A percentile compares a stretch with the other conserved stretches of the same genome.
phyloP scores from a whole-genome alignment of 2,888 invertebrate species.

The Brachyptera putata region DNA sequence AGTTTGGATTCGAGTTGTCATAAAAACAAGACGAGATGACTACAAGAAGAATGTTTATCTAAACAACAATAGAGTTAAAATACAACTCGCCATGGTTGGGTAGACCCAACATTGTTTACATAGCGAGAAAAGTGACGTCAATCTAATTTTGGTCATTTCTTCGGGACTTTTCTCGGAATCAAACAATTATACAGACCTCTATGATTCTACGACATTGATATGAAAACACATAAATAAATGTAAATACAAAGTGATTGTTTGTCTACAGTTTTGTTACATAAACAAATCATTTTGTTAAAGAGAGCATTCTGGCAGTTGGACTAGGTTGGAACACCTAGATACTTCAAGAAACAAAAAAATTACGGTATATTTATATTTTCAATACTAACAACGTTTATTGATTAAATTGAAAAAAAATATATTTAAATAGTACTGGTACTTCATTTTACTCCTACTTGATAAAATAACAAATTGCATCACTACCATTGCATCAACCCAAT shows the following conservation, averaged over 20 bases:
- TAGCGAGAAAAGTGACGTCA: background rate
- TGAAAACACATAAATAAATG: slow-evolving; percentile 7
- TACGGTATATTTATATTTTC: too few species aligned
- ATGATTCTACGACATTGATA: slow-evolving; percentile 8
- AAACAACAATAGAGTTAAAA: background rate
- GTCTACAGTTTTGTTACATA: background rate
- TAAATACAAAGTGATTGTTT: background rate
- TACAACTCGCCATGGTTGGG: too few species aligned
- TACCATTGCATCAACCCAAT: too few species aligned
- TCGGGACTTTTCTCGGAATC: background rate
- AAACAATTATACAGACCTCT: background rate
- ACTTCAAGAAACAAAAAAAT: too few species aligned
- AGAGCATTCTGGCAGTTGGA: too few species aligned
- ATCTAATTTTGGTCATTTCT: background rate
- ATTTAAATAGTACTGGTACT: too few species aligned
- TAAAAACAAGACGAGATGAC: background rate
- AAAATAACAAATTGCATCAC: too few species aligned
- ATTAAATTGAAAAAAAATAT: too few species aligned
- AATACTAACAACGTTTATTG: too few species aligned
- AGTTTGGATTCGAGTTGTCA: background rate
- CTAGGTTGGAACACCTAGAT: too few species aligned
- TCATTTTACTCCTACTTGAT: too few species aligned
- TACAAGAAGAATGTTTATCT: background rate
- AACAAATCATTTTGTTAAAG: background rate
- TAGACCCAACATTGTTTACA: too few species aligned